Evolutionary conservation across 2,113 vertebrate genomes (phyloP).

Genomic region (Odontophorus gujanensis): DNA sequence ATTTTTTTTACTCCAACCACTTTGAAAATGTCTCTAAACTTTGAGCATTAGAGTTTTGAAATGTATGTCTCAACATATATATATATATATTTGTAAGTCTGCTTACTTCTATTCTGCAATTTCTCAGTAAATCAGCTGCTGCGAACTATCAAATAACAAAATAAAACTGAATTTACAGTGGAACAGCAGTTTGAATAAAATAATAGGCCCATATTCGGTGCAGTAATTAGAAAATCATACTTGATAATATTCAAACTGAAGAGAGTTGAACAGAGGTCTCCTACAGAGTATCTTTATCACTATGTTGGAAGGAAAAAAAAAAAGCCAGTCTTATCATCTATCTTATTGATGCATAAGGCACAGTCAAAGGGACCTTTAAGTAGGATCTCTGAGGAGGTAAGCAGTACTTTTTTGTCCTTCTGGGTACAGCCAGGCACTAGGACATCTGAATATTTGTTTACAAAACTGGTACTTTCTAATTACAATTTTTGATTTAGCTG

Average conservation of each 20-base stretch:
- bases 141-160: not conserved
- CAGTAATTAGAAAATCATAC: not conserved
- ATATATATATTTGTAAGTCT: not conserved
- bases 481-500: rapidly evolving
- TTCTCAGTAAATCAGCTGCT: not conserved
- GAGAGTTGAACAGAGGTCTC: not conserved
- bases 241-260: not conserved
- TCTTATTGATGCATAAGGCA: not conserved
- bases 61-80: not conserved
- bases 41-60: not conserved
- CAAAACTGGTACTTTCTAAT: not conserved
- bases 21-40: not conserved
- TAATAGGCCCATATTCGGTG: not conserved
- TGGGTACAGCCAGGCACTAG: not conserved
- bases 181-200: not conserved
- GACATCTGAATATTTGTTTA: not conserved
- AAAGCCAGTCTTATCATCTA: not conserved
- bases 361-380: not conserved
- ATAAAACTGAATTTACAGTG: not conserved
- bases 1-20: not conserved
- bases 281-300: not conserved
- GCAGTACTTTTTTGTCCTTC: not conserved
- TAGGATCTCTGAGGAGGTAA: not conserved
- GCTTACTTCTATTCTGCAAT: not conserved
- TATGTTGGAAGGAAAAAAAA: not conserved